Evolutionary conservation across 2,888 invertebrate genomes (phyloP), one percentile per base, ranked within the genome.

Genomic region (Branchipolynoe longqiensis): DNA sequence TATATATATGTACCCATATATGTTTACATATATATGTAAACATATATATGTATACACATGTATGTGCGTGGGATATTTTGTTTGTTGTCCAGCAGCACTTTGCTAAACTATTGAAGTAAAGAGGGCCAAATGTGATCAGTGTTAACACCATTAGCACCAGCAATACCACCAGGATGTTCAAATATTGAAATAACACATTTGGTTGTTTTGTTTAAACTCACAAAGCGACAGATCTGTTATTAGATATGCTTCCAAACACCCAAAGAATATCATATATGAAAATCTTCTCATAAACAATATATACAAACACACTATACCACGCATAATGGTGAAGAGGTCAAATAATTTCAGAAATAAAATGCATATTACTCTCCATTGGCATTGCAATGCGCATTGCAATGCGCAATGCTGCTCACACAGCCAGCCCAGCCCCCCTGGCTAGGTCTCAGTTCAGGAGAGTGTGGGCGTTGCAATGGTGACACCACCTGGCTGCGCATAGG

Each of bases 121-220:
- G 38, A 38, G 69, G 69, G 38, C 38, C 69, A 69, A 69, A 69
- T n/a, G 18, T 38, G 69, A 69, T 36, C 69, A 38, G n/a, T 36
- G 69, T 69, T 6, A 69, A 69, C 69, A 69, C 69, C 69, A 33
- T 22, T 69, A 69, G 69, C 69, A 69, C 69, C 69, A 69, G 69
- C 69, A 38, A 69, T 38, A 69, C 69, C 69, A 69, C 38, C 69
- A 69, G 64, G 28, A 69, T 69, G 69, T 69, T 38, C 69, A 69
- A 69, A 69, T 69, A 33, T 69, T 69, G 33, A 69, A 38, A 33
- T 22, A 69, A 38, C 33, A 33, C 1, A 36, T 22, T 28, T 62
- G n/a, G n/a, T n/a, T n/a, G n/a, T n/a, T n/a, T n/a, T n/a, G n/a
- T n/a, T n/a, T n/a, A n/a, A n/a, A n/a, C n/a, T 69, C 69, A 38